phyloP scores from a whole-genome alignment of 2,888 invertebrate genomes.

The Apamea monoglypha region DNA sequence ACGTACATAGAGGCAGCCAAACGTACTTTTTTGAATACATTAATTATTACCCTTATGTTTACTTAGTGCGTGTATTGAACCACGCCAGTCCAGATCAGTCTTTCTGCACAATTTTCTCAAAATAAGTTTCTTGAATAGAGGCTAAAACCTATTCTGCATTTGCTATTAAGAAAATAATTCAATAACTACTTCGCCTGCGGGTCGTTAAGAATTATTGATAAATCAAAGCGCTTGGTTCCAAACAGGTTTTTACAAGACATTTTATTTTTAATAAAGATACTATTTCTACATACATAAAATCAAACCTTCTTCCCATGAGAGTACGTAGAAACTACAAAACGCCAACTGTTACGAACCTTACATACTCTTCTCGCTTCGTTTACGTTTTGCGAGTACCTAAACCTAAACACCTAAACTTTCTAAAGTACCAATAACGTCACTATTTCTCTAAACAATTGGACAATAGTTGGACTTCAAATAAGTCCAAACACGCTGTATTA shows the following conservation, averaged over 20 bases:
- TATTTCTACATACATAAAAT: not conserved
- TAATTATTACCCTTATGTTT: not conserved
- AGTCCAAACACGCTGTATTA: conserved; percentile 64
- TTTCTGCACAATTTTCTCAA: not conserved
- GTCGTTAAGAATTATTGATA: not conserved
- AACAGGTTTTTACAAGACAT: not conserved
- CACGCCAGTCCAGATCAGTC: not conserved
- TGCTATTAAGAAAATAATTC: not conserved
- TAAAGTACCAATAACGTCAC: not conserved
- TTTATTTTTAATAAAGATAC: not conserved
- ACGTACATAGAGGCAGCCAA: not conserved
- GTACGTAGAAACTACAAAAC: not conserved
- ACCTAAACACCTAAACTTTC: too few species aligned
- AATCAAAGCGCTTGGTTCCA: not conserved
- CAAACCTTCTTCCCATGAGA: not conserved
- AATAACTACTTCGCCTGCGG: not conserved
- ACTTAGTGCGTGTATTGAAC: not conserved
- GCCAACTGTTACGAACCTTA: not conserved
- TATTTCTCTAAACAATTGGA: not conserved
- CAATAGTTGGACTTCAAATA: not conserved
- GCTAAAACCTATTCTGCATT: not conserved
- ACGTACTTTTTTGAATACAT: not conserved
- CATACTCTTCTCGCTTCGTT: not conserved
- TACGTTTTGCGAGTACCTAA: not conserved
- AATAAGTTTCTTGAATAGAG: not conserved